A percentile compares a stretch with the other conserved stretches of the same genome.
phyloP scores from a whole-genome alignment of 2,113 vertebrate genomes.

The Myanophis thanlyinensis region DNA sequence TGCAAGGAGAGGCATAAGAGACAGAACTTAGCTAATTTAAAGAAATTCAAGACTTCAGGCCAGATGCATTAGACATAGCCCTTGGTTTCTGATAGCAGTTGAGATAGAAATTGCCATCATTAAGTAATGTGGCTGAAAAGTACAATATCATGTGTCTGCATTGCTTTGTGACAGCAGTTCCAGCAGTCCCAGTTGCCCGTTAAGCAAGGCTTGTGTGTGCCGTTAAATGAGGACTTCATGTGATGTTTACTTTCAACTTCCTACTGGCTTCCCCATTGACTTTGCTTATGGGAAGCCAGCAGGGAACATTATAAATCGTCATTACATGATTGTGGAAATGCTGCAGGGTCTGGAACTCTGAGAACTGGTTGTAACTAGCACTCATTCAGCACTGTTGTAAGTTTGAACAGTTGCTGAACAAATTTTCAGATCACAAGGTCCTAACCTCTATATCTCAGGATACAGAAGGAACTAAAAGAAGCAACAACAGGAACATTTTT shows the following conservation, averaged over 20 bases:
- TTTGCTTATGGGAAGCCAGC: neutral
- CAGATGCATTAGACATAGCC: neutral
- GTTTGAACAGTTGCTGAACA: neutral
- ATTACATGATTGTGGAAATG: neutral
- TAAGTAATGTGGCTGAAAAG: neutral
- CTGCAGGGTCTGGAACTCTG: neutral
- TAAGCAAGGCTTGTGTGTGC: neutral
- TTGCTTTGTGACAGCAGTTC: neutral
- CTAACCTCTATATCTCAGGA: neutral
- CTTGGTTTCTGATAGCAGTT: neutral
- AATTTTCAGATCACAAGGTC: neutral
- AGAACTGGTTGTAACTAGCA: neutral
- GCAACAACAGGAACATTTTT: neutral
- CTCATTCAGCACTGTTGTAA: neutral
- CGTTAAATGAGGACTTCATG: neutral
- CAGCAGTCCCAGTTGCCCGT: neutral
- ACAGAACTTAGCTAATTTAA: neutral
- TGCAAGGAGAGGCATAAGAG: neutral
- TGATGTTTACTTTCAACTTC: neutral
- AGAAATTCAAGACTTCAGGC: neutral
- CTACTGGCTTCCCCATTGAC: neutral
- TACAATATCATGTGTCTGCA: neutral
- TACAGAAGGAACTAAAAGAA: neutral
- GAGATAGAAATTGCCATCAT: neutral
- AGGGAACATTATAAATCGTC: neutral